phyloP scores from a whole-genome alignment of 2,797 vertebrate species.

The Muscicapa comitata region DNA sequence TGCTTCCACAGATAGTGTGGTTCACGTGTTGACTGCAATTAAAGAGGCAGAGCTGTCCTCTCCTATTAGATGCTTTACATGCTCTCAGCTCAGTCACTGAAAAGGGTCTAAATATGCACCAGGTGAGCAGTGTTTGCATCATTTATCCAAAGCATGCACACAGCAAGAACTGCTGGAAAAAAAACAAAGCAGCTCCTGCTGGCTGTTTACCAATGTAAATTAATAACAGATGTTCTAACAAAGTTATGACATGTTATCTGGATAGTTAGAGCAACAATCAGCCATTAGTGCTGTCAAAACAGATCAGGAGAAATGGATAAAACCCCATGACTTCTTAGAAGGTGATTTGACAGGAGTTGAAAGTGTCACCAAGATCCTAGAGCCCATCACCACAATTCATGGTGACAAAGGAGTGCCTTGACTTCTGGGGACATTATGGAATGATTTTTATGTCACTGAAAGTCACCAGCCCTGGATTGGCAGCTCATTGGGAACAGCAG shows the following conservation, averaged over 20 bases:
- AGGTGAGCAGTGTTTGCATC: neutral
- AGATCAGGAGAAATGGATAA: neutral
- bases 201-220: conserved; percentile 2
- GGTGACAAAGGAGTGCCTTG: neutral
- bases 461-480: neutral
- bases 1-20: neutral
- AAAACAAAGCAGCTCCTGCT: neutral
- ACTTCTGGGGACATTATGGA: neutral
- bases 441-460: neutral
- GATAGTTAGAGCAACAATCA: neutral
- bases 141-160: neutral
- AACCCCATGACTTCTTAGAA: neutral
- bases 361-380: neutral
- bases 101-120: neutral
- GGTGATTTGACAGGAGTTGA: neutral
- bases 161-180: neutral
- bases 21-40: neutral
- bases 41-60: neutral
- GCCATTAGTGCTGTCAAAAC: neutral
- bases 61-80: neutral
- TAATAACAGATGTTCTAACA: conserved; percentile 44
- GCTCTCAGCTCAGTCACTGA: neutral
- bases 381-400: neutral
- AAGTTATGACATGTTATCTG: neutral
- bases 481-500: neutral